Base-by-base conservation (phyloP, 2,113 vertebrate genomes). In the Ahaetulla prasina region DNA sequence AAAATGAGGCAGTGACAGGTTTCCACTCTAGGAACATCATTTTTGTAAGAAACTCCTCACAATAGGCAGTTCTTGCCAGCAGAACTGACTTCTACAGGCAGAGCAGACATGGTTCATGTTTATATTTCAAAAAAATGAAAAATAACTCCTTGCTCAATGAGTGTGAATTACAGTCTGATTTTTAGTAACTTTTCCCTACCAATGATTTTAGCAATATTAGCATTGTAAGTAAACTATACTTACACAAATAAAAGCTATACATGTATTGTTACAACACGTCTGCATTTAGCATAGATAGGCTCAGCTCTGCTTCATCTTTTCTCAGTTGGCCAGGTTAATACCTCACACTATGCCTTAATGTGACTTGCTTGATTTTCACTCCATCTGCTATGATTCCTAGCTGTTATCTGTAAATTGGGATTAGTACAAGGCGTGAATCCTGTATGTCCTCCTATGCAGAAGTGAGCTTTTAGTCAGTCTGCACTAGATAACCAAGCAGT, bases 1-100 rank as follows among this genome's bases (percentile, higher is more conserved):
- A 98, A 98, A 98, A 98, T 97, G 98, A 98, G 96, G 92, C 96
- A 96, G 96, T 55, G 97, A 97, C 97, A 97, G 94, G 63, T 94
- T 98, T 98, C 98, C 98, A 98, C 97, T 96, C 94, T 43, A 89
- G 52, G 74, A 97, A 94, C 96, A 95, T 91, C 95, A 96, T 95
- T 97, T 94, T 95, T 98, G 98, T 98, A 98, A 98, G 96, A 95
- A 95, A 89, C 95, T 95, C 96, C 96, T 23, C 0, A 92, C 93
- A 95, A 94, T 96, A 97, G 97, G 97, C 98, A 97, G 97, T 95
- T 96, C 91, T 0, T 91, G 94, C 95, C 93, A 94, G 92, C 95
- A 95, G 95, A 95, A 93, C 96, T 94, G 89, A 0, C 90, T 96
- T 94, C 90, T 16, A 30, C 91, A 92, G 93, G 92, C 90, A 89